Conservation (phyloP, 2,888 invertebrate genomes). For the Eupithecia pulchellata region DNA sequence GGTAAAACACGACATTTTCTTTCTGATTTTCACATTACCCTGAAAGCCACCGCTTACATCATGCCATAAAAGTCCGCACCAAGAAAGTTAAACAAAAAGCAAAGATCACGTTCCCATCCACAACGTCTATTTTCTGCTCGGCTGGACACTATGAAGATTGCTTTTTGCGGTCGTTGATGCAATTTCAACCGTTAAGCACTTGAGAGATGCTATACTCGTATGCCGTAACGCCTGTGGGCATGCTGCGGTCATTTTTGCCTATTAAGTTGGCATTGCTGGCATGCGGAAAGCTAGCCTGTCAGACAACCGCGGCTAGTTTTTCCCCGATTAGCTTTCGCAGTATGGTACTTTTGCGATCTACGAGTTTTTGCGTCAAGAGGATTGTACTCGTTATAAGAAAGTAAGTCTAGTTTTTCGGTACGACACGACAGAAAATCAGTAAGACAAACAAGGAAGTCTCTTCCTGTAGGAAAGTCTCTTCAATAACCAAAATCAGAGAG, state of each 20-base stretch:
- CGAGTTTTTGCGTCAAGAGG: neutral
- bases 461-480: neutral
- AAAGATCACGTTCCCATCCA: constrained; percentile 14
- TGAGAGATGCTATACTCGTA: constrained; percentile 1
- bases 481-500: neutral
- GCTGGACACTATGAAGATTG: neutral
- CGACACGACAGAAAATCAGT: neutral
- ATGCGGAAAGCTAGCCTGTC: constrained; percentile 26
- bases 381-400: neutral
- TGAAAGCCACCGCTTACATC: neutral
- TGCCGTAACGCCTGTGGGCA: constrained; percentile 22
- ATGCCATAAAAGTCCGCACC: neutral
- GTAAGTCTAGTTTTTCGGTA: neutral
- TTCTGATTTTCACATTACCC: neutral
- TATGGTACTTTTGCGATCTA: constrained; percentile 4
- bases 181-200: constrained; percentile 8
- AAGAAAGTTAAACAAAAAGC: neutral
- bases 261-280: constrained; percentile 8
- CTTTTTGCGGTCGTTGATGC: constrained; percentile 6
- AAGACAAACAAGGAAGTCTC: neutral
- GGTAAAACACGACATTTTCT: neutral
- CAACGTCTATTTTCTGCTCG: constrained; percentile 11
- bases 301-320: constrained; percentile 11
- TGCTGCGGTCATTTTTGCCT: constrained; percentile 18
- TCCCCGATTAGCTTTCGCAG: constrained; percentile 2